Conservation (phyloP, 1,140 invertebrate species). For the Yoshiicerus persimilis region DNA sequence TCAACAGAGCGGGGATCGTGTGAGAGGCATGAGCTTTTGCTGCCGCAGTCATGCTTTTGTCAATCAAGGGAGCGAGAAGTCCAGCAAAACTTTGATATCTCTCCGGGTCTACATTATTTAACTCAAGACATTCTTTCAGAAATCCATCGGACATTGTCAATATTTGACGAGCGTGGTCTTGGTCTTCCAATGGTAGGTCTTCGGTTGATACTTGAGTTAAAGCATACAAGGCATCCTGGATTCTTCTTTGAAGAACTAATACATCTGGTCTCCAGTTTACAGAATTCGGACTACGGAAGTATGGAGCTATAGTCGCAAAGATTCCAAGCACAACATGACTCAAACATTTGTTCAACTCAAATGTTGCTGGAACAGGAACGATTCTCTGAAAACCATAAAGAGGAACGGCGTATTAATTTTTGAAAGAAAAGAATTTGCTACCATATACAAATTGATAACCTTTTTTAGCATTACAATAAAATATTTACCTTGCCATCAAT, state of each 20-base stretch:
- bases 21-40: background rate
- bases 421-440: background rate
- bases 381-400: slow-evolving; percentile 9
- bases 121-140: background rate
- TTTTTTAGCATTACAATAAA: background rate
- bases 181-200: background rate
- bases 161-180: background rate
- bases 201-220: background rate
- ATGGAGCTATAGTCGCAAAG: slow-evolving; percentile 9
- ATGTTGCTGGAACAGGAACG: background rate
- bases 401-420: background rate
- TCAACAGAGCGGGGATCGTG: no score
- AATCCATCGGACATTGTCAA: background rate
- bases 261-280: background rate
- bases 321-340: slow-evolving; percentile 21
- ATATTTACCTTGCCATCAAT: no score
- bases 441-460: background rate
- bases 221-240: background rate
- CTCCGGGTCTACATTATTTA: background rate
- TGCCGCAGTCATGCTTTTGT: background rate
- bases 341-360: slow-evolving; percentile 23
- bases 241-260: background rate
- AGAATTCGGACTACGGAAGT: slow-evolving; percentile 19
- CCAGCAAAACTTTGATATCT: background rate
- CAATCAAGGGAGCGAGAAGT: slow-evolving; percentile 11